phyloP scores from a whole-genome alignment of 2,797 vertebrate genomes.

The Malacoraja senta region DNA sequence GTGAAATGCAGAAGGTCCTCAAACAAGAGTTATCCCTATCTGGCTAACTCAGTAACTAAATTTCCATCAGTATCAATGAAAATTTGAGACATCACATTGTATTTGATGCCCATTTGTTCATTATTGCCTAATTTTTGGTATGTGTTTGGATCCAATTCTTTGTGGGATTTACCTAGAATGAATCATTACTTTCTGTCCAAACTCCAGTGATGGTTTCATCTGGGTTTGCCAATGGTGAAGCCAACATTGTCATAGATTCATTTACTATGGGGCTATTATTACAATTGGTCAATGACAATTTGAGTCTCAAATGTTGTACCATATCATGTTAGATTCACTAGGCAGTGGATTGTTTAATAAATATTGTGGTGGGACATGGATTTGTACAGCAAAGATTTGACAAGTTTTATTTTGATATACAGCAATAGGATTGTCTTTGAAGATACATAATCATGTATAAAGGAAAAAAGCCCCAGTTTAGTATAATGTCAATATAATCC shows the following conservation, averaged over 20 bases:
- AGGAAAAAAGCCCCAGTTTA: not conserved
- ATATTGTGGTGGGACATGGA: not conserved
- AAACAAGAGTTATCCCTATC: too few species aligned
- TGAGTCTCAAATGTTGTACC: not conserved
- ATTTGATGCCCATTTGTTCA: not conserved
- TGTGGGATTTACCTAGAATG: constrained; percentile 3
- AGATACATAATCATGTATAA: constrained; percentile 22
- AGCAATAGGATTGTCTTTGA: constrained; percentile 22
- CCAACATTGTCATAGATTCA: not conserved
- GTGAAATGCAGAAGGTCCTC: not conserved
- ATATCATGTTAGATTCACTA: not conserved
- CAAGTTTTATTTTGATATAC: constrained; percentile 10
- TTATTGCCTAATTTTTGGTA: constrained; percentile 5
- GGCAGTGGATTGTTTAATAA: not conserved
- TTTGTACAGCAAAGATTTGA: constrained; percentile 1
- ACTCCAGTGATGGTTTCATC: not conserved
- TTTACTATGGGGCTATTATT: not conserved
- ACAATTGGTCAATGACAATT: not conserved
- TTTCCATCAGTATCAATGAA: not conserved
- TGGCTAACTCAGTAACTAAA: not conserved
- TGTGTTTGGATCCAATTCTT: constrained; percentile 1
- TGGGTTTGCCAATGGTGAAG: not conserved
- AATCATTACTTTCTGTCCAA: constrained; percentile 26
- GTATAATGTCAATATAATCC: constrained; percentile 16
- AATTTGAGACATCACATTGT: not conserved